Evolutionary conservation across 2,888 invertebrate genomes (phyloP).

Genomic region (Branchellion lobata): DNA sequence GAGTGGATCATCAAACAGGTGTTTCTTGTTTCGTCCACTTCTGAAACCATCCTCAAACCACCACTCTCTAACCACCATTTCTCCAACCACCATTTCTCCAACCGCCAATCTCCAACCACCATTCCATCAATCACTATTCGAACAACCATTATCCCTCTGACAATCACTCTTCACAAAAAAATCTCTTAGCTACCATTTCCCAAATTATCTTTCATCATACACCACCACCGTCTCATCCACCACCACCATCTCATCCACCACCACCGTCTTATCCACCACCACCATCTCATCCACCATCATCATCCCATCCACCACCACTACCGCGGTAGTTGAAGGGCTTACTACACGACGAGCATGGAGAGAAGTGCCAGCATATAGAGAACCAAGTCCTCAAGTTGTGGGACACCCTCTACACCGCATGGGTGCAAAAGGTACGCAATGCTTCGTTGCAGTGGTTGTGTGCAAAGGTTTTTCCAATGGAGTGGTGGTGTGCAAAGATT

Average conservation of each 20-base stretch:
- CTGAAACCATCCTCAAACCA: no score
- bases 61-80: no score
- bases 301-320: not conserved
- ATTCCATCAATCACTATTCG: no score
- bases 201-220: not conserved
- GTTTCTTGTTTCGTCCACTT: not conserved
- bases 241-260: not conserved
- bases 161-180: no score
- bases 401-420: conserved; percentile 84
- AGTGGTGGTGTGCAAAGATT: no score
- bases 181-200: not conserved
- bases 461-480: no score
- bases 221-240: not conserved
- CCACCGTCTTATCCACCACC: no score
- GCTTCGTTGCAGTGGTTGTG: no score
- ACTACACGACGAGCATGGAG: conserved; percentile 75
- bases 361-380: conserved; percentile 79
- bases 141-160: no score
- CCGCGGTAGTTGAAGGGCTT: conserved; percentile 45
- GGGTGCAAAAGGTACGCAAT: conserved; percentile 54
- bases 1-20: conserved; percentile 85
- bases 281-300: not conserved
- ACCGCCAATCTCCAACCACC: no score
- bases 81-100: no score
- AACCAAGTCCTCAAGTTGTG: conserved; percentile 85